phyloP scores from a whole-genome alignment of 2,113 vertebrate genomes.

The Aix galericulata region DNA sequence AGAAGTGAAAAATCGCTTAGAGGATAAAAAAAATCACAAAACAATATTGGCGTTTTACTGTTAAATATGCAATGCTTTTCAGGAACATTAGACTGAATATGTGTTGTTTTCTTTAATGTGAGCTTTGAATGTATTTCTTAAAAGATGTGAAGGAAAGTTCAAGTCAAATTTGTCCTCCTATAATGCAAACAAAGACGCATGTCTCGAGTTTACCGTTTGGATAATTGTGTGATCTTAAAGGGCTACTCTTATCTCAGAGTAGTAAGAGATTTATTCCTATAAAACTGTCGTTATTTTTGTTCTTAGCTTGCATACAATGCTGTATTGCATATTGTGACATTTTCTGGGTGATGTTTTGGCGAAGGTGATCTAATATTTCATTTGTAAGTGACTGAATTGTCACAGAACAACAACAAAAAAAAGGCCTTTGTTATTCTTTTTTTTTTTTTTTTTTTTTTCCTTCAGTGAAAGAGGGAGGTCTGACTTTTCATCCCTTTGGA shows the following conservation, averaged over 20 bases:
- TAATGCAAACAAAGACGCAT: constrained; percentile 16
- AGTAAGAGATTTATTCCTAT: constrained; percentile 5
- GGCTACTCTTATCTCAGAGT: not conserved
- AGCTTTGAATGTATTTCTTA: not conserved
- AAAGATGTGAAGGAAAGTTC: not conserved
- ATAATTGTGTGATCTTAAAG: constrained; percentile 13
- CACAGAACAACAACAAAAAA: not conserved
- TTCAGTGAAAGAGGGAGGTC: not conserved
- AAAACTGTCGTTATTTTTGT: not conserved
- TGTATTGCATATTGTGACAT: not conserved
- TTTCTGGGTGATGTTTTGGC: not conserved
- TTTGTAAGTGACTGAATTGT: not conserved
- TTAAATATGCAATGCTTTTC: not conserved
- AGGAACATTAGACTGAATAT: not conserved
- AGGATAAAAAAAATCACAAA: not conserved
- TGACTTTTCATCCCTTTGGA: not conserved
- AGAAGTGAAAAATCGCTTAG: not conserved
- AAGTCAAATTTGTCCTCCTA: not conserved
- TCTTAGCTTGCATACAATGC: not conserved
- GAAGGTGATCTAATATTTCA: constrained; percentile 29
- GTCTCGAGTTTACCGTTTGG: not conserved
- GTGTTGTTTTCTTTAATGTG: not conserved
- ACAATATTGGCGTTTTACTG: not conserved
- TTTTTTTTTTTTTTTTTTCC: not conserved
- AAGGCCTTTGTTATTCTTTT: constrained; percentile 63